Evolutionary conservation across 2,888 invertebrate genomes (phyloP), one percentile per base, ranked within the genome.

Genomic region (Cephus sareptanus): DNA sequence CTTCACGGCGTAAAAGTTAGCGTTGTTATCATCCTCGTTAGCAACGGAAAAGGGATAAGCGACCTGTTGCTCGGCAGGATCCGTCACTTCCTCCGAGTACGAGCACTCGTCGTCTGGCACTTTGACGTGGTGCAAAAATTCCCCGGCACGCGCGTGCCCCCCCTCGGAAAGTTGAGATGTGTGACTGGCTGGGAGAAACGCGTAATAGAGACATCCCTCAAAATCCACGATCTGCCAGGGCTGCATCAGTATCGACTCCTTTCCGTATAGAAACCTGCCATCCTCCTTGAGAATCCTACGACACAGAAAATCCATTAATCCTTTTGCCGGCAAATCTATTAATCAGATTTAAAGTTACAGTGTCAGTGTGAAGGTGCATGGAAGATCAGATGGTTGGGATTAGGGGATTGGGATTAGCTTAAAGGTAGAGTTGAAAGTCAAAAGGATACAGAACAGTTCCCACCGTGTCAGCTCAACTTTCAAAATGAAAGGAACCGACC

Each of bases 151-250:
- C 11, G 11, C 15, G n/a, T 15, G 70, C 2, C 15, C 15, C 15
- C 15, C 40, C 30, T 70, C 70, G 70, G 70, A 30, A 0, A 70
- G 33, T 30, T n/a, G 30, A 74, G 23, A 33, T 4, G 35, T 11
- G 15, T 81, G 82, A 74, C 80, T 82, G 70, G 81, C 75, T 69
- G 88, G 88, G 31, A 89, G 79, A 79, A 88, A 89, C 68, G 89
- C 88, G 75, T 88, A 88, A 82, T 87, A 89, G 31, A 85, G 85
- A 75, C 80, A 81, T 37, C 87, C 88, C 9, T 86, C 87, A 15
- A 89, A 83, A 76, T 89, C 88, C 75, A 89, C 87, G 31, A 89
- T 79, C 77, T 88, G 86, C 88, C 87, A 88, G 4, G 87, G 86
- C 76, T 86, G 85, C 88, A 88, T 88, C 35, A 81, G 76, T 73